Evolutionary conservation across 2,797 vertebrate genomes (phyloP).

Genomic region (Chloroceryle amazona): DNA sequence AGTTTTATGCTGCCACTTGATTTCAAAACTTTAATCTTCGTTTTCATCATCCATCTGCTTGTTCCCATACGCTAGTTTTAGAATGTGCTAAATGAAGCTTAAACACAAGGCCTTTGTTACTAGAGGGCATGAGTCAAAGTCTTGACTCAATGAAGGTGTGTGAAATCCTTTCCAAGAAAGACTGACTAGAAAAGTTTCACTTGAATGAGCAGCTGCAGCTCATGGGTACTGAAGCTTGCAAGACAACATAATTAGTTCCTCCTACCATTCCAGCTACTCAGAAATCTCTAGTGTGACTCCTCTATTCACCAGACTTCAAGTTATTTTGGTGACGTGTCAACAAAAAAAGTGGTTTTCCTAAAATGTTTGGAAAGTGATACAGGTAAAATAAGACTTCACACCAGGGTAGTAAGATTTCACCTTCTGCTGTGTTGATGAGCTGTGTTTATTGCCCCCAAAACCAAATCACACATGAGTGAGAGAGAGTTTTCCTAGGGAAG

Average conservation of each 20-base stretch:
- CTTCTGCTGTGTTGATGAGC: not conserved
- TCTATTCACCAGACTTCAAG: not conserved
- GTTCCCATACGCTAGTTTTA: slow-evolving; percentile 37
- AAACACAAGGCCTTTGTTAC: slow-evolving; percentile 60
- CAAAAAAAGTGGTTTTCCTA: not conserved
- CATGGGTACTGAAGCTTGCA: slow-evolving; percentile 59
- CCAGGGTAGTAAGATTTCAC: not conserved
- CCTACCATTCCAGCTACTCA: slow-evolving; percentile 1
- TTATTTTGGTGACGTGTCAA: not conserved
- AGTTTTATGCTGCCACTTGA: not conserved
- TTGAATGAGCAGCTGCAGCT: slow-evolving; percentile 55
- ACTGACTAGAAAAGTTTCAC: slow-evolving; percentile 62
- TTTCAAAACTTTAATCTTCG: slow-evolving; percentile 41
- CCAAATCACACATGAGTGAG: not conserved
- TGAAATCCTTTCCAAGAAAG: slow-evolving; percentile 69
- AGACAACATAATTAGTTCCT: slow-evolving; percentile 59
- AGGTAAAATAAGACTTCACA: not conserved
- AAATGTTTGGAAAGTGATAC: not conserved
- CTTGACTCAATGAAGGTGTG: slow-evolving; percentile 67
- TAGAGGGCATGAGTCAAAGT: slow-evolving; percentile 66
- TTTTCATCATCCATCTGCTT: slow-evolving; percentile 66
- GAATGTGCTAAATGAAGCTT: slow-evolving; percentile 71
- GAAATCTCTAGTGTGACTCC: not conserved
- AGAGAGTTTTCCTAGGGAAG: not conserved
- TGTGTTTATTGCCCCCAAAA: not conserved